These are phyloP conservation scores for Drosophila quadrilineata DNA, from an alignment of 1,140 invertebrate genomes.

Conservation along the genomic window DNA sequence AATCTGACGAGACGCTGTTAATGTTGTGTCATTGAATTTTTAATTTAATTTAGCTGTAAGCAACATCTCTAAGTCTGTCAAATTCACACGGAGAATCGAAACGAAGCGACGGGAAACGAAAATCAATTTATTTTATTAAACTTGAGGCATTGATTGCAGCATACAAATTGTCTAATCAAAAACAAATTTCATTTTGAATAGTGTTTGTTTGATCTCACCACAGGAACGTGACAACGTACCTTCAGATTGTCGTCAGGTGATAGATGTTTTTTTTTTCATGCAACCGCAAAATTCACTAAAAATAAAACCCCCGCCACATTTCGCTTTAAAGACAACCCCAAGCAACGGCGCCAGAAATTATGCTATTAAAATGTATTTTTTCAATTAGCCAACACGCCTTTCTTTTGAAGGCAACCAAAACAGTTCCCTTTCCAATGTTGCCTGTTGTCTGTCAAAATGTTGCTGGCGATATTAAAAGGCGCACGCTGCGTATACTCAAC, in stretches of 20 bases:
- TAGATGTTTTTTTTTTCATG: conserved; percentile 19
- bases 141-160: conserved; percentile 30
- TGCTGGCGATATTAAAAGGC: conserved; percentile 44
- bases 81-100: no score
- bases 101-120: background rate
- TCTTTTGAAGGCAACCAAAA: no score
- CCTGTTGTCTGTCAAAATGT: conserved; percentile 41
- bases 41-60: conserved; percentile 43
- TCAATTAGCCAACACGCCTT: conserved; percentile 40
- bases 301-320: no score
- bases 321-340: background rate
- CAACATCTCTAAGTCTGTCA: conserved; percentile 1
- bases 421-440: background rate
- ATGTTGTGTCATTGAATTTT: conserved; percentile 43
- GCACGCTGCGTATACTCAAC: conserved; percentile 44
- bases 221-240: conserved; percentile 30
- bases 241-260: conserved; percentile 24
- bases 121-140: conserved; percentile 47
- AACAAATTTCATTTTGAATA: conserved; percentile 39
- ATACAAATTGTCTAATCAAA: conserved; percentile 48
- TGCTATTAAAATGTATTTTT: conserved; percentile 52
- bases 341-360: conserved; percentile 39
- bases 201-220: conserved; percentile 35
- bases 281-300: conserved; percentile 22
- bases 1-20: conserved; percentile 33